Evolutionary conservation across 1,140 invertebrate species (phyloP), one percentile per base, ranked within the genome.

Genomic region (Trichonephila inaurata): DNA sequence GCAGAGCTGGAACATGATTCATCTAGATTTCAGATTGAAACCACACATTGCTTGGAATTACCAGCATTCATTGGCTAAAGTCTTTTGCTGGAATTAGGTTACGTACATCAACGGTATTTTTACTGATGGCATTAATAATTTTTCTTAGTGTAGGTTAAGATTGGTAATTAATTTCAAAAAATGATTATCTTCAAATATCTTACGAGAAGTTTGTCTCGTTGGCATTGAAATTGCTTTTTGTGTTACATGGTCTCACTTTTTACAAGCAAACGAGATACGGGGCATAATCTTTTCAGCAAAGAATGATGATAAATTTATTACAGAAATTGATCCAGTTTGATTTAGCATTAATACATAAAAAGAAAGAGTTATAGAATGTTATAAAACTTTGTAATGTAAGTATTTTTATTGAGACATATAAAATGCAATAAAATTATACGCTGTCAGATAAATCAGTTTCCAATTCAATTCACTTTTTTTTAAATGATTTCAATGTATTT

Each of bases 1-100:
- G 18, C 6, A 77, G 28, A 83, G 51, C 28, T 28, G 28, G 28
- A 77, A 77, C 33, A 83, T 83, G 82, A 83, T 83, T 83, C 82
- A 83, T 83, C 19, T 44, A 10, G 33, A 60, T 7, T 77, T 77
- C 33, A 77, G 72, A 77, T 77, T 40, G 33, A 77, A 77, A 77
- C 72, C 72, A 77, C 33, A 77, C 33, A 28, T 77, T 28, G 72
- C 28, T 77, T 77, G 72, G 72, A 77, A 77, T 77, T 77, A 77
- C 72, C 14, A 3, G 72, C 33, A 77, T 77, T 77, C 72, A 77
- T 77, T 77, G 33, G 14, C 72, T 77, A 40, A 77, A 77, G 72
- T 28, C 14, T 77, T 14, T 77, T 28, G 12, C 14, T 19, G 72
- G 72, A 77, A 77, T 77, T 77, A 77, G 72, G 72, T 77, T 28